These are phyloP conservation scores for Melinaea menophilus DNA, from an alignment of 2,888 invertebrate genomes.

Conservation along the genomic window DNA sequence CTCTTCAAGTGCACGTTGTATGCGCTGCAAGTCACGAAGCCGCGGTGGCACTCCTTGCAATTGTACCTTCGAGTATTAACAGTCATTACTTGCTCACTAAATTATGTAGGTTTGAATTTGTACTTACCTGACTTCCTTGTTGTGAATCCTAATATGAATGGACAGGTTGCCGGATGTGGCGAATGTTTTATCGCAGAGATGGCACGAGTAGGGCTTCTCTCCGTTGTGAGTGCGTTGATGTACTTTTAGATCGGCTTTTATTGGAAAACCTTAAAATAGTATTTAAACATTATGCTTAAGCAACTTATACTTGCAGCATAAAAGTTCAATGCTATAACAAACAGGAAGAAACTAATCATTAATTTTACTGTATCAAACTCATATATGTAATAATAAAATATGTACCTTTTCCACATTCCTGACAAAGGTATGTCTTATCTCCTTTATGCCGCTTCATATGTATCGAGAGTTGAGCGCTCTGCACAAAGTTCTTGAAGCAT, in stretches of 20 bases:
- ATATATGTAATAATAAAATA: background rate
- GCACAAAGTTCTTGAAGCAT: slow-evolving; percentile 66
- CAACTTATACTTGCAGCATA: background rate
- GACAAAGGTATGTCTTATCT: slow-evolving; percentile 66
- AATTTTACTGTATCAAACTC: background rate
- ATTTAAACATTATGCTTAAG: background rate
- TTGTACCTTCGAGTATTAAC: slow-evolving; percentile 47
- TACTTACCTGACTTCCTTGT: slow-evolving; percentile 64
- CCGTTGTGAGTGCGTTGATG: slow-evolving; percentile 71
- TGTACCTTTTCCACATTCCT: slow-evolving; percentile 70
- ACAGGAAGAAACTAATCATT: too few relatives aligned
- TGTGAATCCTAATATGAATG: slow-evolving; percentile 69
- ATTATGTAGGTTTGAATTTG: background rate
- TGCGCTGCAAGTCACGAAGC: slow-evolving; percentile 66
- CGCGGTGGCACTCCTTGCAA: slow-evolving; percentile 63
- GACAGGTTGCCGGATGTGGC: slow-evolving; percentile 69
- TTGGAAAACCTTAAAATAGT: slow-evolving; percentile 57
- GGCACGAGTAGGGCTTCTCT: slow-evolving; percentile 68
- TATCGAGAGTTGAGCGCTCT: slow-evolving; percentile 64
- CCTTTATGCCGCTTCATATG: slow-evolving; percentile 71
- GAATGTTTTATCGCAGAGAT: slow-evolving; percentile 65
- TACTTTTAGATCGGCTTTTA: slow-evolving; percentile 64
- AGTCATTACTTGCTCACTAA: background rate
- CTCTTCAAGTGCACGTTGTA: slow-evolving; percentile 67
- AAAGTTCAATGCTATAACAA: too few relatives aligned